Base-by-base conservation (phyloP, 2,113 vertebrate species). In the Abramis brama region DNA sequence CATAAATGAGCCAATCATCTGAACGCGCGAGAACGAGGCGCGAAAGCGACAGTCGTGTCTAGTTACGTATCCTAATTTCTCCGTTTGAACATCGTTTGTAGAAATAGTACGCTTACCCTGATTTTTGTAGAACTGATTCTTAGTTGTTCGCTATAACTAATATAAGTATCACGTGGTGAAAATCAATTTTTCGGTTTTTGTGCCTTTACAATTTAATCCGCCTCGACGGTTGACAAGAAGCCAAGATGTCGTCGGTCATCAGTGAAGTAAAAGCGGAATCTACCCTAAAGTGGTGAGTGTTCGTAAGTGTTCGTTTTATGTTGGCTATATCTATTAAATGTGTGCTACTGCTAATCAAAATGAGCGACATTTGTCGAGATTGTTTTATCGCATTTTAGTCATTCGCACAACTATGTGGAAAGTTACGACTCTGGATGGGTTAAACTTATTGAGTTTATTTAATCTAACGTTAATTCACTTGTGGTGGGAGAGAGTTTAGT, bases 1-100 rank as follows among this genome's bases (percentile, higher is more conserved):
- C 19, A 17, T 43, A 59, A 57, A 73, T 73, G 27, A 73, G 23
- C 81, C 81, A 83, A 83, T 83, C 68, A 59, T 21, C 21, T 59
- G 12, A n/a, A 6, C n/a, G 66, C 64, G 21, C 30, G 66, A 39
- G 50, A 59, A n/a, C 3, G 33, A 83, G 81, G 81, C 81, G 81
- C 81, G 62, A 82, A 82, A 82, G 77, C 43, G 6, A 1, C 43
- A 12, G 4, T 2, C 4, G 33, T 47, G 12, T 80, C 15, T n/a
- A 62, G 36, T 17, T 43, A 25, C 15, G 1, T 17, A 10, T 64
- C 59, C 1, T 47, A 13, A 36, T 6, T 47, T 43, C 33, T 11
- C 17, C 4, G 71, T 47, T 47, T 62, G 8, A 43, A 3, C 27
- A 1, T 74, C 2, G 23, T 2, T 25, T 25, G 11, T 12, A 25